phyloP scores from a whole-genome alignment of 2,888 invertebrate genomes.

The Parnassius glacialis region DNA sequence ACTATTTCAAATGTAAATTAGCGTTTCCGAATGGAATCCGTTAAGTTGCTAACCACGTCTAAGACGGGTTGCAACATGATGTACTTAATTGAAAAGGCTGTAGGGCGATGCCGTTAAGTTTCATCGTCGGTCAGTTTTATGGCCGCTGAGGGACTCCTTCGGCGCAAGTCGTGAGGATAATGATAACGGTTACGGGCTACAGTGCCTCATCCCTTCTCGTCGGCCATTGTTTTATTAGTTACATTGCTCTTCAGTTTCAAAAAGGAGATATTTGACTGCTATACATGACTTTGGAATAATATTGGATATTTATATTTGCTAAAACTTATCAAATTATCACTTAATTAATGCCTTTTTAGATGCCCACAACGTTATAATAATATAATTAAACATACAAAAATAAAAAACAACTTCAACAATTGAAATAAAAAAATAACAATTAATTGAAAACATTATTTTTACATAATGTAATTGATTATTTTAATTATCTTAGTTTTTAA shows the following conservation, averaged over 20 bases:
- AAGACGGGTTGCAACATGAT: slow-evolving; percentile 25
- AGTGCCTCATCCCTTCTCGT: slow-evolving; percentile 6
- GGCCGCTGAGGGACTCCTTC: slow-evolving; percentile 16
- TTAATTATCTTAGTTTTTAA: too few relatives aligned
- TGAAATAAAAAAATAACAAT: too few relatives aligned
- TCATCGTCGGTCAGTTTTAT: slow-evolving; percentile 38
- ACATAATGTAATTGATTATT: too few relatives aligned
- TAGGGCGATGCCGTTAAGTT: slow-evolving; percentile 35
- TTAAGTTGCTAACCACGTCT: slow-evolving; percentile 10
- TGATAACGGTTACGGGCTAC: slow-evolving; percentile 15
- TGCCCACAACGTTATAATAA: too few relatives aligned
- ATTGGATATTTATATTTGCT: too few relatives aligned
- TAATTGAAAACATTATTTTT: too few relatives aligned
- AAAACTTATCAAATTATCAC: too few relatives aligned
- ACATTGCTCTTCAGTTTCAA: slow-evolving; percentile 4
- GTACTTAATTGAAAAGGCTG: slow-evolving; percentile 37
- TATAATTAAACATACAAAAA: too few relatives aligned
- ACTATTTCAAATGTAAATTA: background rate
- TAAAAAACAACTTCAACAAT: too few relatives aligned
- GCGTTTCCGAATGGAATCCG: slow-evolving; percentile 1
- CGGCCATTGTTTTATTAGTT: slow-evolving; percentile 22
- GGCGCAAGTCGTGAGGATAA: slow-evolving; percentile 22
- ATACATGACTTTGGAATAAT: background rate
- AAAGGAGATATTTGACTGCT: background rate
- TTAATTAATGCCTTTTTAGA: too few relatives aligned